Evolutionary conservation across 2,113 vertebrate species (phyloP).

Genomic region (Corydoras maculifer): DNA sequence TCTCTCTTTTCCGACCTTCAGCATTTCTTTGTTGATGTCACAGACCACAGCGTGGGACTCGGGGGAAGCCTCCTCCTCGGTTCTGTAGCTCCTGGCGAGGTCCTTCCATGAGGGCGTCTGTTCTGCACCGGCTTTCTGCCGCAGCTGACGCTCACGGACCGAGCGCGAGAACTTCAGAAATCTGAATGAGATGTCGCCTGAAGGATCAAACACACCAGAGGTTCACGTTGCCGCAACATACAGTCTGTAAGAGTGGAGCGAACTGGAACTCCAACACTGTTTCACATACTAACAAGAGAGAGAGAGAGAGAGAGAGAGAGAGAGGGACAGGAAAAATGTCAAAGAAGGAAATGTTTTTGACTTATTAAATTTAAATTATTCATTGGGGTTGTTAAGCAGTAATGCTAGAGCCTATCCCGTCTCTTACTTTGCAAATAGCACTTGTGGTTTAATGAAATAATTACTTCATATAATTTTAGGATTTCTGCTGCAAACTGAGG

Average conservation of each 20-base stretch:
- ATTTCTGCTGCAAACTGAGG: background rate
- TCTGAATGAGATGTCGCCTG: constrained; percentile 92
- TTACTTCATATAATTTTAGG: background rate
- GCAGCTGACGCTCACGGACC: constrained; percentile 56
- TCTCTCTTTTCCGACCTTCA: constrained; percentile 82
- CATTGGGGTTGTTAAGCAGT: no score
- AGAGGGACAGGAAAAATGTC: no score
- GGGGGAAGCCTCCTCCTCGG: constrained; percentile 34
- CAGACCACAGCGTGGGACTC: constrained; percentile 77
- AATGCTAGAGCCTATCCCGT: no score
- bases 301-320: no score
- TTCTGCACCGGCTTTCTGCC: constrained; percentile 48
- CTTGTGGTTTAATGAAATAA: no score
- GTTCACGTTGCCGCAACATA: no score
- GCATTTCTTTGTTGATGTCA: constrained; percentile 96
- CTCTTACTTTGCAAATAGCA: no score
- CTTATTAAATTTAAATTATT: no score
- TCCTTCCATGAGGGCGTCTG: constrained; percentile 84
- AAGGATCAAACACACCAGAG: background rate
- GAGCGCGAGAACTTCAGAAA: constrained; percentile 80
- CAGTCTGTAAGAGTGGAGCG: no score
- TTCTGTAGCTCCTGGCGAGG: constrained; percentile 67
- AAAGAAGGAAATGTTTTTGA: no score
- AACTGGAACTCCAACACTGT: no score
- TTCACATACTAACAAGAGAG: no score